Base-by-base conservation (phyloP, 2,888 invertebrate species). In the Cephus nigrinus region DNA sequence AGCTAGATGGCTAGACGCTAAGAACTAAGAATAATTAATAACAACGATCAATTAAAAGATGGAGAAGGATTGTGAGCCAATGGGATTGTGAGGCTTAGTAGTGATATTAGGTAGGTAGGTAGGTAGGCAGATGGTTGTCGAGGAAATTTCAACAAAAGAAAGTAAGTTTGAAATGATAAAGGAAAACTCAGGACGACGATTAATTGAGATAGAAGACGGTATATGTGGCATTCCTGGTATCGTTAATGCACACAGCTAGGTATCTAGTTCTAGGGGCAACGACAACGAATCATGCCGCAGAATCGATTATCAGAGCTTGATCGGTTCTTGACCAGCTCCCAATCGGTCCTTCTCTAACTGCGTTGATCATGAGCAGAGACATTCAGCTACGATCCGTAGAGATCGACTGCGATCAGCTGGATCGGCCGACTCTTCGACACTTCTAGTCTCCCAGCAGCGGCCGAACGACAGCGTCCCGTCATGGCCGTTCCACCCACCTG, bases 201-300 rank as follows among this genome's bases (percentile, higher is more conserved):
- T 80, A 82, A 81, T 82, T 32, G 76, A 79, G 71, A 81, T 30
- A 78, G 83, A 86, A 55, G 83, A 87, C 83, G 83, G 82, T 84
- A 71, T 81, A 85, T 86, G 86, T 88, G 88, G 90, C 91, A 91
- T 91, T 91, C 91, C 88, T 90, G 55, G 85, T 87, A 88, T 90
- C 88, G 89, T 90, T 90, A 90, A 91, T 91, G 90, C 91, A 91
- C 55, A 55, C 90, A 91, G 86, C 91, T 91, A 91, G 84, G 87
- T 88, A 86, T 87, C 90, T 90, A 90, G 89, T 84, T 89, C 91
- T 91, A 90, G 80, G 88, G 88, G 88, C 86, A 90, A 91, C 90
- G 89, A 90, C 90, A 91, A 91, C 91, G 87, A 88, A 88, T 91
- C 91, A 91, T 91, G 91, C 91, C 91, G 89, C 89, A 90, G 90